Evolutionary conservation across 2,888 invertebrate genomes (phyloP).

Genomic region (Bhutanitis thaidina): DNA sequence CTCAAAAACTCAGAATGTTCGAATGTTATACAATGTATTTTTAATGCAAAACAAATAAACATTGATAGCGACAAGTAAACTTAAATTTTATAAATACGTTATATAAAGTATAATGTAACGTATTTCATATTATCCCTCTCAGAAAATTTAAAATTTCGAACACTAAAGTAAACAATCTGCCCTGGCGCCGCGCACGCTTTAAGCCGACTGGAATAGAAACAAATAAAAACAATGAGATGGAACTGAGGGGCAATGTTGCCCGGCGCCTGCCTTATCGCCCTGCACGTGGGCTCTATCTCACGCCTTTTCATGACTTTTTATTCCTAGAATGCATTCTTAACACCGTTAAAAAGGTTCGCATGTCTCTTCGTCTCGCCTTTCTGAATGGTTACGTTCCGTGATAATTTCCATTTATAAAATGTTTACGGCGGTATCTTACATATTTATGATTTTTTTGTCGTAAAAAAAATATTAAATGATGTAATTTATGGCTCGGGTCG

Average conservation of each 20-base stretch:
- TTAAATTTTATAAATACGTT: no score
- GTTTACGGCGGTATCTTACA: neutral
- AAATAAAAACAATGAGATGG: constrained; percentile 42
- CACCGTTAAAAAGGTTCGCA: constrained; percentile 1
- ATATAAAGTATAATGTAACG: no score
- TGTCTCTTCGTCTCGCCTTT: neutral
- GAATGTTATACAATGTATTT: no score
- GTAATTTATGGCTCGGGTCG: constrained; percentile 37
- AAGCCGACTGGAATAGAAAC: constrained; percentile 28
- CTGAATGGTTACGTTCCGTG: constrained; percentile 3
- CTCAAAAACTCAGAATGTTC: no score
- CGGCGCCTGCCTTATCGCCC: constrained; percentile 65
- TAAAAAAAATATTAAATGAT: constrained; percentile 45
- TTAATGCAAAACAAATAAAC: no score
- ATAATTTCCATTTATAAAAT: constrained; percentile 1
- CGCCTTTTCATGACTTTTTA: constrained; percentile 45
- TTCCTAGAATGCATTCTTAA: constrained; percentile 55
- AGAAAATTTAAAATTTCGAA: neutral
- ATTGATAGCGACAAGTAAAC: no score
- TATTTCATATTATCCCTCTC: no score
- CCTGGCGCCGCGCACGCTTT: constrained; percentile 46
- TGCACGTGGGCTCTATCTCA: constrained; percentile 55
- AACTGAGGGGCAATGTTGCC: constrained; percentile 38
- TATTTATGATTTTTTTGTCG: constrained; percentile 21
- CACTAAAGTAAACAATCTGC: constrained; percentile 22